Evolutionary conservation across 2,113 vertebrate species (phyloP).

Genomic region (Phaethornis superciliosus): DNA sequence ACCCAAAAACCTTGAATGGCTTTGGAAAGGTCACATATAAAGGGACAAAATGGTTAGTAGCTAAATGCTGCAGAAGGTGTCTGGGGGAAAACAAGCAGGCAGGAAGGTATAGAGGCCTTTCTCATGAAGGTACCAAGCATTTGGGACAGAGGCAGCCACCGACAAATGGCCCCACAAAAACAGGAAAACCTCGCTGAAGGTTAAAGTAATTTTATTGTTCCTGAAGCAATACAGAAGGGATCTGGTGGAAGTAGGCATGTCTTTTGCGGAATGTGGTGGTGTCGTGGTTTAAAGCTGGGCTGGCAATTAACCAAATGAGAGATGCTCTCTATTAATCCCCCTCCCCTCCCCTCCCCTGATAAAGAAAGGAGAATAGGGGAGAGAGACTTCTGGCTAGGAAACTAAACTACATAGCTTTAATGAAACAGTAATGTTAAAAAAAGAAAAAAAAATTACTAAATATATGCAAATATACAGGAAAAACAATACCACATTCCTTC

Average conservation of each 20-base stretch:
- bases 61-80: neutral
- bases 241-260: neutral
- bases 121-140: neutral
- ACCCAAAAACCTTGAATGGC: neutral
- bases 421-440: too few relatives aligned
- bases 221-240: neutral
- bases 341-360: too few relatives aligned
- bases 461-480: too few relatives aligned
- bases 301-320: too few relatives aligned
- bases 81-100: neutral
- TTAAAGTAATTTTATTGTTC: neutral
- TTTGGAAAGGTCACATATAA: neutral
- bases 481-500: too few relatives aligned
- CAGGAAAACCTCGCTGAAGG: neutral
- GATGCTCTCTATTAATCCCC: too few relatives aligned
- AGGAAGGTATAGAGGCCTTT: neutral
- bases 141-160: neutral
- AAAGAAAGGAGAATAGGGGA: too few relatives aligned
- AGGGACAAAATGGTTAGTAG: neutral
- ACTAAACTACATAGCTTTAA: too few relatives aligned
- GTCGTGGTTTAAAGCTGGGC: too few relatives aligned
- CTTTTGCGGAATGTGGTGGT: neutral
- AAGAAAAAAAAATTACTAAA: too few relatives aligned
- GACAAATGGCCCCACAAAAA: neutral
- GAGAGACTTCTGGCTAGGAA: too few relatives aligned